Conservation (phyloP, 2,888 invertebrate genomes). For the Aphelenchoides bicaudatus region DNA sequence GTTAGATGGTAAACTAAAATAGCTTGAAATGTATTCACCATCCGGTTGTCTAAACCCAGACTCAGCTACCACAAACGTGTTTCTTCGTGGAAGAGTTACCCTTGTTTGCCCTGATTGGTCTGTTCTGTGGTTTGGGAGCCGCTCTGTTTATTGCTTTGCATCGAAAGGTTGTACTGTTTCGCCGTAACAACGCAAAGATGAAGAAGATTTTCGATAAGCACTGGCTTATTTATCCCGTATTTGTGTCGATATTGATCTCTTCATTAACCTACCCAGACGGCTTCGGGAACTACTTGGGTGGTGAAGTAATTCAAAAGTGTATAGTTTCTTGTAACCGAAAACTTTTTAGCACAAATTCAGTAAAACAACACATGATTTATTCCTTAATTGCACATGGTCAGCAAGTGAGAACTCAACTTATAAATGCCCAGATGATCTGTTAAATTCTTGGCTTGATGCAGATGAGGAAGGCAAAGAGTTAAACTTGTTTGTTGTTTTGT, state of each 20-base stretch:
- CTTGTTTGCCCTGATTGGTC: slow-evolving; percentile 77
- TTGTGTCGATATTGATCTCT: slow-evolving; percentile 76
- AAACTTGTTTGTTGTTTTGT: background rate
- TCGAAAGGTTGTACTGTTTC: slow-evolving; percentile 46
- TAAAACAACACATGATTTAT: background rate
- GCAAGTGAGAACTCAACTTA: background rate
- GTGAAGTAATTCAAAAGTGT: too few relatives aligned
- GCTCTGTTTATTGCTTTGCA: slow-evolving; percentile 51
- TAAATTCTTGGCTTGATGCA: background rate
- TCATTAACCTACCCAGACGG: slow-evolving; percentile 86
- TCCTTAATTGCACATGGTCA: slow-evolving; percentile 12
- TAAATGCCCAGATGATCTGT: background rate
- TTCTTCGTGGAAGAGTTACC: slow-evolving; percentile 77
- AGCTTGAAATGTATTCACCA: too few relatives aligned
- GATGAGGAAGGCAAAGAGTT: slow-evolving; percentile 5
- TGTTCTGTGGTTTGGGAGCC: slow-evolving; percentile 52
- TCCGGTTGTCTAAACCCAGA: slow-evolving; percentile 73
- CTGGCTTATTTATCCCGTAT: slow-evolving; percentile 89
- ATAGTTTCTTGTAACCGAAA: too few relatives aligned
- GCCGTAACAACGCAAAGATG: slow-evolving; percentile 44
- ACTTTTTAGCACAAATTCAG: slow-evolving; percentile 6
- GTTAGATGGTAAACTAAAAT: too few relatives aligned
- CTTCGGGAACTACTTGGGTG: slow-evolving; percentile 75
- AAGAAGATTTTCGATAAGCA: slow-evolving; percentile 65
- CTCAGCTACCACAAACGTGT: slow-evolving; percentile 75